These are phyloP conservation scores for Australoheros facetus DNA, from an alignment of 2,797 vertebrate genomes.

Conservation along the genomic window DNA sequence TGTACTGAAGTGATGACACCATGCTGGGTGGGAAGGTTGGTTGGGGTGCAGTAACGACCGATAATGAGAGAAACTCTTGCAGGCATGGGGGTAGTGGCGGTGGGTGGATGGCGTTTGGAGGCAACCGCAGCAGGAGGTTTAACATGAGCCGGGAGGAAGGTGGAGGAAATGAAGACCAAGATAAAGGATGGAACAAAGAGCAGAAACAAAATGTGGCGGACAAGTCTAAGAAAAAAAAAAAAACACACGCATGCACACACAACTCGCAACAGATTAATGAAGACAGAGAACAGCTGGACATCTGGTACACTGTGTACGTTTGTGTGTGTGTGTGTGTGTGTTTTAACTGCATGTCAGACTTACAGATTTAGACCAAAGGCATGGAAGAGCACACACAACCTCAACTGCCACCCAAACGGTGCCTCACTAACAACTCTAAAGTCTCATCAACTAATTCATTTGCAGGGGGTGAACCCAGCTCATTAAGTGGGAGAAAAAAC, in stretches of 20 bases:
- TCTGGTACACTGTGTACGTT: slow-evolving; percentile 19
- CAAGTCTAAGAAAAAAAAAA: slow-evolving; percentile 32
- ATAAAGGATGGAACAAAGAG: slow-evolving; percentile 56
- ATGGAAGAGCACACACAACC: background rate
- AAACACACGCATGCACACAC: background rate
- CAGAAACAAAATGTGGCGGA: slow-evolving; percentile 42
- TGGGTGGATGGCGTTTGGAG: slow-evolving; percentile 63
- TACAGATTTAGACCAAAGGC: slow-evolving; percentile 20
- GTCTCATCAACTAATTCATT: slow-evolving; percentile 39
- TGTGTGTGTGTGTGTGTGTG: slow-evolving; percentile 1
- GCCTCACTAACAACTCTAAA: slow-evolving; percentile 17
- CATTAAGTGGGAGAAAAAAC: slow-evolving; percentile 56
- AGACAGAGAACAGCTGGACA: slow-evolving; percentile 67
- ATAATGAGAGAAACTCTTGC: slow-evolving; percentile 82
- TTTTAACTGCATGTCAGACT: slow-evolving; percentile 10
- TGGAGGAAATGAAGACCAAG: slow-evolving; percentile 39
- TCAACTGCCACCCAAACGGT: slow-evolving; percentile 4
- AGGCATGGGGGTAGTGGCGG: slow-evolving; percentile 55
- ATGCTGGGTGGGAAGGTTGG: slow-evolving; percentile 69
- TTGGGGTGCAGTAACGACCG: slow-evolving; percentile 56
- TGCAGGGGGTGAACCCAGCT: slow-evolving; percentile 49
- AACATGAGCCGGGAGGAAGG: slow-evolving; percentile 54
- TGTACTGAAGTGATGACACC: slow-evolving; percentile 61
- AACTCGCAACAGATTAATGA: slow-evolving; percentile 58
- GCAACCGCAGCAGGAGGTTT: slow-evolving; percentile 67